These are phyloP conservation scores for Cetoscarus ocellatus DNA, from an alignment of 2,797 vertebrate species.

Conservation along the genomic window DNA sequence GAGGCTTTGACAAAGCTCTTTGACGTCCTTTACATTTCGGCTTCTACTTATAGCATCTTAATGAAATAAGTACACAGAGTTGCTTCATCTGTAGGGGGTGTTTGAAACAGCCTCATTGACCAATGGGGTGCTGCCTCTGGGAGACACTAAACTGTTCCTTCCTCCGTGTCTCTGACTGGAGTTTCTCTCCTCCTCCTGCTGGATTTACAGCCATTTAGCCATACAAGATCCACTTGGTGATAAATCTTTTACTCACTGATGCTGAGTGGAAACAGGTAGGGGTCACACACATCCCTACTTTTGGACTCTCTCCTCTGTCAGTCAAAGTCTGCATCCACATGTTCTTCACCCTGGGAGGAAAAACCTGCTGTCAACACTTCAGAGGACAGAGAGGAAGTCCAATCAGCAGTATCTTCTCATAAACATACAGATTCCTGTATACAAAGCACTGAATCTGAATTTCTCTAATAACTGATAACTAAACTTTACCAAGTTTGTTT, in stretches of 20 bases:
- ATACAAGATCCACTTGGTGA: conserved; percentile 26
- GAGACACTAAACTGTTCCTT: conserved; percentile 5
- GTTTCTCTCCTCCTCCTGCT: conserved; percentile 7
- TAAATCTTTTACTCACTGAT: conserved; percentile 24
- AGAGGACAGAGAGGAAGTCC: not conserved
- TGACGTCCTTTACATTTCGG: conserved; percentile 27
- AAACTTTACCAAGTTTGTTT: too few relatives aligned
- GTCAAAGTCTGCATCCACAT: conserved; percentile 17
- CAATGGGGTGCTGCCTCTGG: conserved; percentile 8
- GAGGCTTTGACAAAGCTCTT: conserved; percentile 15
- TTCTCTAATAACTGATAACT: too few relatives aligned
- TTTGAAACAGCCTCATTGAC: conserved; percentile 7
- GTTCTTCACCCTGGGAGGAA: conserved; percentile 10
- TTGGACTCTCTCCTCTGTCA: conserved; percentile 12
- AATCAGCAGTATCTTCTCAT: not conserved
- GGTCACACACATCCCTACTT: not conserved
- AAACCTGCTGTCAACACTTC: not conserved
- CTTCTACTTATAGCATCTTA: conserved; percentile 11
- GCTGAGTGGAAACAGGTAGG: conserved; percentile 26
- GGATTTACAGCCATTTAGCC: conserved; percentile 35
- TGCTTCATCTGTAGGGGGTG: conserved; percentile 10
- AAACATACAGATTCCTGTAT: not conserved
- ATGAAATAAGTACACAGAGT: not conserved
- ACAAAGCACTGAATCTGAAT: not conserved
- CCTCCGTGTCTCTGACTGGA: conserved; percentile 4